Percentiles rank a stretch among this genome's conserved stretches.
Evolutionary conservation across 2,113 vertebrate genomes (phyloP).

Genomic region (Ophthalmolycus amberensis): DNA sequence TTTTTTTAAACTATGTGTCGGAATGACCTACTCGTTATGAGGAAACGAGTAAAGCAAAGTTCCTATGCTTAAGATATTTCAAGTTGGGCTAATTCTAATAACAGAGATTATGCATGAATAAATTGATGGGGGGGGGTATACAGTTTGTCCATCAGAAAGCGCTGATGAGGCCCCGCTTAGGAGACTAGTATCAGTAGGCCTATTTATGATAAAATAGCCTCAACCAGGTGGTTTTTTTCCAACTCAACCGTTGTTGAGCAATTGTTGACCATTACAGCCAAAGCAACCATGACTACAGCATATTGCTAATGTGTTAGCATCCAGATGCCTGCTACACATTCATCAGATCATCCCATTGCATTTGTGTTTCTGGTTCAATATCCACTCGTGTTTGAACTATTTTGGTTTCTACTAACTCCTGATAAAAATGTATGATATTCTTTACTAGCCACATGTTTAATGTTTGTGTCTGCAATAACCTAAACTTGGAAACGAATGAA

Average conservation of each 20-base stretch:
- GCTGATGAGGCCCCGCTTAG: no score
- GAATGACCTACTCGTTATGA: neutral
- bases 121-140: no score
- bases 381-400: neutral
- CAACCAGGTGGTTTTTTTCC: no score
- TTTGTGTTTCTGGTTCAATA: neutral
- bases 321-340: neutral
- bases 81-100: neutral
- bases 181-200: no score
- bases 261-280: neutral
- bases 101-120: neutral
- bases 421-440: neutral
- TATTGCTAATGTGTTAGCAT: neutral
- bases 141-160: neutral
- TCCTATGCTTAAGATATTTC: neutral
- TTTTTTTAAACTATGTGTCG: neutral
- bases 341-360: neutral
- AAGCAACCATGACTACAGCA: neutral
- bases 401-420: neutral
- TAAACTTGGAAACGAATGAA: neutral
- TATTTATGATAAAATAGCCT: no score
- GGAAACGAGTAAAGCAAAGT: neutral
- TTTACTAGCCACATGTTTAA: neutral
- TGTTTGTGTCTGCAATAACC: neutral
- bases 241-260: neutral